These are phyloP conservation scores for Lucilia cuprina DNA, from an alignment of 1,140 invertebrate species.

Conservation along the genomic window DNA sequence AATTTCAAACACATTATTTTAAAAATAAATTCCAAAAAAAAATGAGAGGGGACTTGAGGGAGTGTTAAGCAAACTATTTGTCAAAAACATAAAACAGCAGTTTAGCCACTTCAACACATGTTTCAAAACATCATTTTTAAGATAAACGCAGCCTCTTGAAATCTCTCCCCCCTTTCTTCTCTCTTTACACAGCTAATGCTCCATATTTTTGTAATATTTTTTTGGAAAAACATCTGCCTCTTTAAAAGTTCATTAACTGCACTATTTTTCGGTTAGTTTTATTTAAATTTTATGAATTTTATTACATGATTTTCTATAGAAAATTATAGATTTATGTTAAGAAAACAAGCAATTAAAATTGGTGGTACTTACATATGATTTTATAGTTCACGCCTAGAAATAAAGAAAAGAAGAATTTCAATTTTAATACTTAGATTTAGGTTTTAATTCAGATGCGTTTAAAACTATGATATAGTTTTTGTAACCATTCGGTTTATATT, in stretches of 20 bases:
- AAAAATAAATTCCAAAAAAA: no score
- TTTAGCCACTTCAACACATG: not conserved
- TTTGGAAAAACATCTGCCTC: not conserved
- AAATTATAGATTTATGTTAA: not conserved
- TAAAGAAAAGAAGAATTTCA: not conserved
- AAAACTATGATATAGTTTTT: no score
- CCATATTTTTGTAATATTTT: not conserved
- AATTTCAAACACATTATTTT: not conserved
- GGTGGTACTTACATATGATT: not conserved
- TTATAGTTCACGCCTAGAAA: not conserved
- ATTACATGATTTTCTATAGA: not conserved
- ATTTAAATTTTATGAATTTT: not conserved
- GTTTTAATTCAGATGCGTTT: no score
- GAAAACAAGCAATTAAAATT: not conserved
- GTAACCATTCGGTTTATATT: no score
- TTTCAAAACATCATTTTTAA: not conserved
- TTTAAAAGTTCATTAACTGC: not conserved
- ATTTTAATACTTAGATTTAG: not conserved
- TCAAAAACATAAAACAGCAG: not conserved
- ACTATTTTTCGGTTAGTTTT: not conserved
- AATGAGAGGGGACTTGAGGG: not conserved
- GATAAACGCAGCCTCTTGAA: not conserved
- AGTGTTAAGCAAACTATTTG: not conserved
- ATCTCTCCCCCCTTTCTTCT: not conserved
- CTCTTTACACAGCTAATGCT: not conserved